Base-by-base conservation (phyloP, 2,113 vertebrate genomes). In the Smithornis capensis region DNA sequence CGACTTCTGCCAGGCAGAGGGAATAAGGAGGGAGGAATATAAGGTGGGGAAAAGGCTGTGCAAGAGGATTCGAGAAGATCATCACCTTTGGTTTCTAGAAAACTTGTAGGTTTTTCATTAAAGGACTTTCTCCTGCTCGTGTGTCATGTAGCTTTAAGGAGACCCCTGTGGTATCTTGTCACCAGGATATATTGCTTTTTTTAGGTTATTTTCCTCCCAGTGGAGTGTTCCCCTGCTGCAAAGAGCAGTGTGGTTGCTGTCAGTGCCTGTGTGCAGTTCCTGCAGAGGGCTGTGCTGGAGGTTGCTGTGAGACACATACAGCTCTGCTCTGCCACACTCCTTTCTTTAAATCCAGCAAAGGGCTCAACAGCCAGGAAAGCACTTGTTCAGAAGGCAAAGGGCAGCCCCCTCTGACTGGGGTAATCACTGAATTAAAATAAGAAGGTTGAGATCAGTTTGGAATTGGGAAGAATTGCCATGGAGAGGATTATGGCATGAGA, bases 291-390 rank as follows among this genome's bases (percentile, higher is more conserved):
- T 83, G 74, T 8, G 75, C 93, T 31, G 37, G 15, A 42, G 83
- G 50, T 9, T 86, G 76, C 83, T 74, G 95, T 7, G 42, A 55
- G 50, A 29, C 60, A 57, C 40, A 57, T 3, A 9, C 69, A 28
- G 87, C 69, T 50, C 77, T 70, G 59, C 89, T 78, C 62, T 57
- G 80, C 64, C 15, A 5, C 2, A 12, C 56, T 91, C 35, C 69
- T 59, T 40, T 9, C 87, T 75, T 63, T 33, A 52, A 81, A 75
- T 5, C 68, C 0, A 2, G 76, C 40, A 40, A 80, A 59, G 10
- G 55, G 52, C 55, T 69, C 83, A 33, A 12, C 0, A 1, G 42
- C 64, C 35, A 3, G 0, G 0, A 38, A 78, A 64, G 9, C 25
- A 21, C 31, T 22, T 29, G 16, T 57, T 87, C 6, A 63, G 15